Base-by-base conservation (phyloP, 2,797 vertebrate species). In the Heterohyrax brucei region DNA sequence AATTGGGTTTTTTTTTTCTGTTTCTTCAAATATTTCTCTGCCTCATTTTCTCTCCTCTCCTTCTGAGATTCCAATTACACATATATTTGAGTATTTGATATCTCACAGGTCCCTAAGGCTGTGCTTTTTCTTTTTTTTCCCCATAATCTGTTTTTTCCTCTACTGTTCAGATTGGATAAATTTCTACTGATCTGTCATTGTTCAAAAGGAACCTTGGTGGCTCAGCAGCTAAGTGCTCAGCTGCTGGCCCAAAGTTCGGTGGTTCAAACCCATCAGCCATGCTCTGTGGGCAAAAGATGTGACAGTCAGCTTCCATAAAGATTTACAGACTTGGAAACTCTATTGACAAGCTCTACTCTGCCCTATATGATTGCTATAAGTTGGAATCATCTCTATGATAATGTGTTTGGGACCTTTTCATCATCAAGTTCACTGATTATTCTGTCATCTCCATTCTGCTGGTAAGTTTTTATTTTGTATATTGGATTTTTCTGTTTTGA, bases 121-220 rank as follows among this genome's bases (percentile, higher is more conserved):
- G 44, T 89, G 46, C n/a, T n/a, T 80, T 86, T 89, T 85, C 79
- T 88, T n/a, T 80, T 81, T 91, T 85, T 87, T 89, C 30, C 64
- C 30, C 48, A 13, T 59, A 16, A 13, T 46, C 62, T 95, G 39
- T 82, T 95, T 83, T 75, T n/a, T 44, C 76, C 78, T 81, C 13
- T 76, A 9, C 79, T 86, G 39, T 93, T 79, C 39, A 95, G 19
- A 39, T 82, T 80, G 18, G 12, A 77, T 12, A 79, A 56, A 18
- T 92, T 64, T 95, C 44, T 89, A 4, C 83, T n/a, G 53, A 48
- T 76, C 28, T 94, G 0, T 66, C 19, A 77, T 85, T 59, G 33
- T 83, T 22, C 62, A 16, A 56, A 56, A 56, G 53, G 12, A 56
- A 56, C 53, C 53, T 16, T 56, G 53, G 53, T 56, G 53, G 53